Base-by-base conservation (phyloP, 2,113 vertebrate genomes). In the Pollachius pollachius region DNA sequence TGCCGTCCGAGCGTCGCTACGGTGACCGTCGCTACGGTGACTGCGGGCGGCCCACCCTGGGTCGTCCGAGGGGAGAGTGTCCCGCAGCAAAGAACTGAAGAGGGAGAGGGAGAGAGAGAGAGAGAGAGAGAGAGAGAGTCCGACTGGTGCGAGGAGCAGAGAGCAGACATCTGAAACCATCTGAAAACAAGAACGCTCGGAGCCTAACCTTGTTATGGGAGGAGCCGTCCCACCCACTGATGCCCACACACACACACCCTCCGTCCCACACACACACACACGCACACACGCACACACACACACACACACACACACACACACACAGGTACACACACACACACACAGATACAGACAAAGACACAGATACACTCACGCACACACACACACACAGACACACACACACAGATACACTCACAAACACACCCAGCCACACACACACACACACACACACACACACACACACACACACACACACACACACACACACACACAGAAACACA, bases 121-220 rank as follows among this genome's bases (percentile, higher is more conserved):
- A 85, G 77, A 76, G 83, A 87, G 78, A 78, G 83, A 70, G 15
- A 65, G 5, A 23, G 60, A 58, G 58, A 62, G 59, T 41, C 63
- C 74, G 72, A 77, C 62, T 72, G 17, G 67, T 67, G 69, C 67
- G 74, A 73, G 84, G 82, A 76, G 62, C 71, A 21, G 71, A 61
- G 77, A 87, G 81, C 87, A 86, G 89, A 88, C 89, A 88, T 76
- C 75, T 72, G 82, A 77, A 80, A 79, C 84, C 83, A 85, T 65
- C 81, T 18, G 87, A 89, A 89, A 93, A 94, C 89, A 90, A 74
- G 84, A 88, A 89, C 78, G 56, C 60, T 83, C 72, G 92, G 89
- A 81, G 64, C 73, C 79, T 82, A 89, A 93, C 89, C 91, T 92
- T 89, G 90, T 92, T 89, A 92, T 90, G 85, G 84, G 89, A 88